Evolutionary conservation across 2,113 vertebrate species (phyloP).

Genomic region (Ranitomeya imitator): DNA sequence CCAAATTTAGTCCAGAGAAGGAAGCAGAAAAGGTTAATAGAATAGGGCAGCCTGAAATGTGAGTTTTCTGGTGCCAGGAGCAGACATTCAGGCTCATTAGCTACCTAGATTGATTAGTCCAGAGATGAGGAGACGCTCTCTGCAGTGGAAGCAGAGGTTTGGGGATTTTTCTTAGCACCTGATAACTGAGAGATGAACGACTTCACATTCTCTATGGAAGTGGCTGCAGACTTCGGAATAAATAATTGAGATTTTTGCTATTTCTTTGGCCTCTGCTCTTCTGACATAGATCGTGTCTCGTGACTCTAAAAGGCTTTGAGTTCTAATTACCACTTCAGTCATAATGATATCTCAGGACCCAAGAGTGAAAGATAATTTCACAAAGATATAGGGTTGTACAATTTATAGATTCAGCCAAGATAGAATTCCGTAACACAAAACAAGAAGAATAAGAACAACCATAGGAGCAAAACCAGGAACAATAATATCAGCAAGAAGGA

Average conservation of each 20-base stretch:
- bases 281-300: neutral
- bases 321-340: slow-evolving; percentile 19
- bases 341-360: neutral
- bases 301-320: slow-evolving; percentile 13
- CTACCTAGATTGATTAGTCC: slow-evolving; percentile 70
- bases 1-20: slow-evolving; percentile 46
- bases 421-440: neutral
- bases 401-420: neutral
- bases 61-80: slow-evolving; percentile 68
- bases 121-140: slow-evolving; percentile 67
- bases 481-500: too few species aligned
- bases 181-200: slow-evolving; percentile 58
- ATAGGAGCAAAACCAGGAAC: neutral
- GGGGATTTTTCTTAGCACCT: slow-evolving; percentile 66
- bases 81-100: slow-evolving; percentile 74
- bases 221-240: neutral
- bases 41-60: slow-evolving; percentile 69
- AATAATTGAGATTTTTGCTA: slow-evolving; percentile 18
- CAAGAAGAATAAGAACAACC: neutral
- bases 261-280: neutral
- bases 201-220: neutral
- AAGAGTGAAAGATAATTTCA: neutral
- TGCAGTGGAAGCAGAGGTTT: slow-evolving; percentile 68
- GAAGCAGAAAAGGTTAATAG: slow-evolving; percentile 70
- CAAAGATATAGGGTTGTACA: neutral